These are phyloP conservation scores for Protodeltote pygarga DNA, from an alignment of 2,888 invertebrate species.

Conservation along the genomic window DNA sequence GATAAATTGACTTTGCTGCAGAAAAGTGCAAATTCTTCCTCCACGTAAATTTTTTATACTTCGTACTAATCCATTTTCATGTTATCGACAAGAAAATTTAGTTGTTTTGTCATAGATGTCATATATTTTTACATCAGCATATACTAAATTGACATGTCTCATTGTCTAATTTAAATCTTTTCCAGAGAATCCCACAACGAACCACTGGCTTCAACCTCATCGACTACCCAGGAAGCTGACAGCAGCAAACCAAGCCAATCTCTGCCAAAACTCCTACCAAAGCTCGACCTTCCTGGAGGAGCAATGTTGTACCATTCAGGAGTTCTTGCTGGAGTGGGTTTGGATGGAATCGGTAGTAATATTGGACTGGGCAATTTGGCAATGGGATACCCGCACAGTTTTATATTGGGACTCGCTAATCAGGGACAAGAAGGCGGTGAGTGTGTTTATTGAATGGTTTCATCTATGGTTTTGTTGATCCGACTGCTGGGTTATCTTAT, in stretches of 20 bases:
- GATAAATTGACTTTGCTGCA: too few species aligned
- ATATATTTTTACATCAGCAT: too few species aligned
- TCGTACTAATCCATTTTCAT: too few species aligned
- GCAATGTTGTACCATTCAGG: slow-evolving; percentile 80
- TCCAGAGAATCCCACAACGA: slow-evolving; percentile 68
- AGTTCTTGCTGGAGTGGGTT: slow-evolving; percentile 62
- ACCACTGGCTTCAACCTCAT: slow-evolving; percentile 74
- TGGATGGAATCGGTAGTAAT: slow-evolving; percentile 75
- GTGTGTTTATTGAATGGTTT: slow-evolving; percentile 23
- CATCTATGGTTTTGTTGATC: too few species aligned
- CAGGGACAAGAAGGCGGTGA: slow-evolving; percentile 82
- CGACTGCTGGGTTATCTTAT: too few species aligned
- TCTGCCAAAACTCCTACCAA: slow-evolving; percentile 73
- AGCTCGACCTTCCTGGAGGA: slow-evolving; percentile 79
- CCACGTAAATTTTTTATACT: too few species aligned
- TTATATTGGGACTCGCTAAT: slow-evolving; percentile 81
- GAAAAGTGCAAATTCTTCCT: too few species aligned
- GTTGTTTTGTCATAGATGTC: too few species aligned
- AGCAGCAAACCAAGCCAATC: slow-evolving; percentile 71
- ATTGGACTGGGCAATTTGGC: slow-evolving; percentile 78
- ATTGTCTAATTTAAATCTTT: background rate
- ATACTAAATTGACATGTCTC: background rate
- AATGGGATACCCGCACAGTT: slow-evolving; percentile 83
- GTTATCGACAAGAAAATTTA: too few species aligned
- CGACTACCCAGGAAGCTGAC: slow-evolving; percentile 73